phyloP scores from a whole-genome alignment of 2,888 invertebrate species.

The Diachrysia chrysitis region DNA sequence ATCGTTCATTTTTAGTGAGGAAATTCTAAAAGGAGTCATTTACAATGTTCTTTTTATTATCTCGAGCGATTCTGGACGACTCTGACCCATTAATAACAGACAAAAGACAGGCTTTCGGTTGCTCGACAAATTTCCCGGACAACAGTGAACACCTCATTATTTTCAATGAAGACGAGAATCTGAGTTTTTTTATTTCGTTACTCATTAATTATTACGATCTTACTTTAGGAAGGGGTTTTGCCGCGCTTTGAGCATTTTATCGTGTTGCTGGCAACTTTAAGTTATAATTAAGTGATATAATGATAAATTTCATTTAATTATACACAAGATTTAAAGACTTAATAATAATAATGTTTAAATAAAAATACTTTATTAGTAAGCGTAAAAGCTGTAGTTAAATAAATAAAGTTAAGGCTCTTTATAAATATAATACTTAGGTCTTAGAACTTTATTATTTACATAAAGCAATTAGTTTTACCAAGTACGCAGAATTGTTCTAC shows the following conservation, averaged over 20 bases:
- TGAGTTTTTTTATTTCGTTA: background rate
- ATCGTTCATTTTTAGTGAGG: constrained; percentile 66
- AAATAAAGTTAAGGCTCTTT: background rate
- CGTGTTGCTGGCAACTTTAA: background rate
- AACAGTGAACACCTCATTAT: constrained; percentile 73
- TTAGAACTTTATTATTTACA: background rate
- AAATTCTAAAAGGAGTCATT: constrained; percentile 68
- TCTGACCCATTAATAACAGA: constrained; percentile 71
- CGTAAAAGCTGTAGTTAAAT: background rate
- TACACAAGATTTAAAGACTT: background rate
- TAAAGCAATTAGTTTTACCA: too few species aligned
- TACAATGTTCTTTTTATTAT: constrained; percentile 75
- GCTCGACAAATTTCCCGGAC: constrained; percentile 69
- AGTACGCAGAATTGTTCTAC: too few species aligned
- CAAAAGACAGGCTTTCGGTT: constrained; percentile 67
- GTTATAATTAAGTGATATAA: background rate
- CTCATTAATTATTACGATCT: constrained; percentile 8
- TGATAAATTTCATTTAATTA: background rate
- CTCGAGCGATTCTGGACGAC: constrained; percentile 65
- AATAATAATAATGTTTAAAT: background rate
- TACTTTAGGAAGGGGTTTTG: background rate
- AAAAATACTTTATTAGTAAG: background rate
- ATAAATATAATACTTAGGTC: background rate
- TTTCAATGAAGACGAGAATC: constrained; percentile 67
- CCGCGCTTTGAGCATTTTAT: background rate